phyloP scores from a whole-genome alignment of 2,888 invertebrate species.

The Pandemis cinnamomeana region DNA sequence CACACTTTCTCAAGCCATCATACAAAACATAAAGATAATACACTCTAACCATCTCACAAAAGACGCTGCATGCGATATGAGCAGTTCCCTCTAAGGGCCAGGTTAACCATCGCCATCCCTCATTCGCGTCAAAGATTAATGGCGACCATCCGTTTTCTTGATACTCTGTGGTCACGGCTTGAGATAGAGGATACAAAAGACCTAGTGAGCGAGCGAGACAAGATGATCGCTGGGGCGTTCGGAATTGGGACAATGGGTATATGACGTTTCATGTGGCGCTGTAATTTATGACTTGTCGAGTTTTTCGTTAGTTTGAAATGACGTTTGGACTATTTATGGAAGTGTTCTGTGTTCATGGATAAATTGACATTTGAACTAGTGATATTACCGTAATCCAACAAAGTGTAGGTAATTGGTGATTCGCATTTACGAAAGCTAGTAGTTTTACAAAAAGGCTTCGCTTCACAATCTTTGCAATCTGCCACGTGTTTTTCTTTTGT shows the following conservation, averaged over 20 bases:
- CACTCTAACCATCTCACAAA: slow-evolving; percentile 1
- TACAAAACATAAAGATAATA: background rate
- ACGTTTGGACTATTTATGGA: background rate
- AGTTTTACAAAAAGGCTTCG: background rate
- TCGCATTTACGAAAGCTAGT: no score
- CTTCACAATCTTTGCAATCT: background rate
- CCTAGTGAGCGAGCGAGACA: background rate
- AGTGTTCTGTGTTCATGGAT: no score
- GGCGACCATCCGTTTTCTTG: slow-evolving; percentile 14
- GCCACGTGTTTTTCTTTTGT: background rate
- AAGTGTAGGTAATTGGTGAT: no score
- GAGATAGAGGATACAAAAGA: background rate
- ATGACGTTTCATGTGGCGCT: background rate
- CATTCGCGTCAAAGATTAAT: slow-evolving; percentile 18
- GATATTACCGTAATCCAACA: no score
- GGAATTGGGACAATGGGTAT: background rate
- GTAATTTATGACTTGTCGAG: slow-evolving; percentile 1
- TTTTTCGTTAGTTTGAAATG: background rate
- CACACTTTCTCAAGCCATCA: no score
- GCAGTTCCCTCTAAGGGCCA: background rate
- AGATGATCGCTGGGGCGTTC: background rate
- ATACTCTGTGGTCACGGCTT: slow-evolving; percentile 10
- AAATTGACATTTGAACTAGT: no score
- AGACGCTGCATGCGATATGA: slow-evolving; percentile 17
- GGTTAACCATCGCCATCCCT: slow-evolving; percentile 15